Evolutionary conservation across 2,797 vertebrate genomes (phyloP).

Genomic region (Clarias platycephalus): DNA sequence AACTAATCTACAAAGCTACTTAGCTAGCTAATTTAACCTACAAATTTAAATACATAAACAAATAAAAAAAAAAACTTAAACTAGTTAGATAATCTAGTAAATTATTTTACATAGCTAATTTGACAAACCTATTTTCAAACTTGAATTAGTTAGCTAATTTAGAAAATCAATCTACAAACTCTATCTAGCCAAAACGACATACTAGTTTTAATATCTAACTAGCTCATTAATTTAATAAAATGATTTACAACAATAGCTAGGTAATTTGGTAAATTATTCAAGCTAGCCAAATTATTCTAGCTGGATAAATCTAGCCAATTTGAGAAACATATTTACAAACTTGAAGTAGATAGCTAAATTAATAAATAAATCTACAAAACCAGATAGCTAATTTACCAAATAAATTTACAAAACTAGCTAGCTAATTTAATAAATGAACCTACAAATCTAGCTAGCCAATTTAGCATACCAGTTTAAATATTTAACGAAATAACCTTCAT

Average conservation of each 20-base stretch:
- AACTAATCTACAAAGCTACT: background rate
- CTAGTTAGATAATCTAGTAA: background rate
- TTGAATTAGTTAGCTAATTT: background rate
- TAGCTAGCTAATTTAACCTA: background rate
- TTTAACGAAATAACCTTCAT: background rate
- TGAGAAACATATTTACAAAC: background rate
- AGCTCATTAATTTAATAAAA: background rate
- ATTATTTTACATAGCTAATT: background rate
- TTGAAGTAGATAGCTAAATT: background rate
- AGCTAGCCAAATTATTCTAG: too few species aligned
- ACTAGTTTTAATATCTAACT: background rate
- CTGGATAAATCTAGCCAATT: background rate
- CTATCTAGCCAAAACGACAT: background rate
- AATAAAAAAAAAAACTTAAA: too few species aligned
- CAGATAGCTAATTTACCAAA: background rate
- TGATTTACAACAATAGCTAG: background rate
- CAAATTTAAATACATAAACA: background rate
- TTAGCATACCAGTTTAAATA: background rate
- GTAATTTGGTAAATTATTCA: too few species aligned
- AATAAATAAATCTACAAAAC: background rate
- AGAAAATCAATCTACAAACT: background rate
- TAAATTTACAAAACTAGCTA: background rate
- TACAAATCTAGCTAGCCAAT: background rate
- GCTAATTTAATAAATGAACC: background rate
- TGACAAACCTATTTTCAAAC: background rate